Evolutionary conservation across 2,797 vertebrate genomes (phyloP), one percentile per base, ranked within the genome.

Genomic region (Apogon talboti): DNA sequence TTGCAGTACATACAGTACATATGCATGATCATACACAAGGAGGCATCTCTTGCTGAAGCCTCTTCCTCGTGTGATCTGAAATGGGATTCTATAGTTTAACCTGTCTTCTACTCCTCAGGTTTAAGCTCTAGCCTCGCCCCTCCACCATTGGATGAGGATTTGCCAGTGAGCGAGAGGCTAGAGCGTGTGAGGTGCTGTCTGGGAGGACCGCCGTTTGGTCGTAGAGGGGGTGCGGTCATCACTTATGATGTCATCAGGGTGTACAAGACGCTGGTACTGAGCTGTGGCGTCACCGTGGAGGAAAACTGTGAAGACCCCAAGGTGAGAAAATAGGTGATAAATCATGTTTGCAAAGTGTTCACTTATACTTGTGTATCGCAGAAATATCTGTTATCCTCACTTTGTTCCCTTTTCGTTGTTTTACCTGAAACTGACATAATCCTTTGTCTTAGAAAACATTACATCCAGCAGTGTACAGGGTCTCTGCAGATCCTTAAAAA

Each of bases 221-320:
- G 3, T 0, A n/a, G 76, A 50, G 78, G 79, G 4, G 64, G 19
- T 12, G 92, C 91, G 5, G 72, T 94, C 30, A 59, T 96, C 64
- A 65, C 90, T 6, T 97, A 96, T 82, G 92, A 98, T 88, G 93
- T 97, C 77, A 96, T 98, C 73, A 89, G 94, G 66, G 92, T 93
- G 74, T 99, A 96, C 89, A 99, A 98, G 89, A 95, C 83, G 18
- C 92, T 99, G 11, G 89, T 98, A 37, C 86, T 93, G 74, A 95
- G 96, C 71, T 99, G 96, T 85, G 93, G 90, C 47, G 86, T 98
- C 88, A 94, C 95, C 70, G 71, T 99, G 84, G 92, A 92, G 69
- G 95, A 95, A 70, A 89, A 69, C 64, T 96, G 93, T 86, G 96
- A 99, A 90, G 98, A 99, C 79, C 96, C 96, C 48, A 98, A 98